Evolutionary conservation across 1,140 invertebrate genomes (phyloP).

Genomic region (Achroia grisella): DNA sequence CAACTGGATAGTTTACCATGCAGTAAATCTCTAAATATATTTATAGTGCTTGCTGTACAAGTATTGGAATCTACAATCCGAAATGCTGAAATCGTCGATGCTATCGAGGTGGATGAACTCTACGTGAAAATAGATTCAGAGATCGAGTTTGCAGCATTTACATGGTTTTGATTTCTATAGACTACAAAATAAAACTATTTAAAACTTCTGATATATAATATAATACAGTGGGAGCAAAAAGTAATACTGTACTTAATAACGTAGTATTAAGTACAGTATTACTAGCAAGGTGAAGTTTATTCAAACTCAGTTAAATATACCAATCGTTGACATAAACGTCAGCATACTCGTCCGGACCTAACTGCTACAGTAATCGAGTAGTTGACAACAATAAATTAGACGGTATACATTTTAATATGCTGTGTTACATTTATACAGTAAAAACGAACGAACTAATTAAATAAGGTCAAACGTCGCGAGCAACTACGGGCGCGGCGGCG

Average conservation of each 20-base stretch:
- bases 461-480: slow-evolving; percentile 67
- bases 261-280: no score
- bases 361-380: slow-evolving; percentile 16
- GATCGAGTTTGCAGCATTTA: slow-evolving; percentile 31
- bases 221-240: not conserved
- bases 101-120: slow-evolving; percentile 52
- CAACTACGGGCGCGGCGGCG: slow-evolving; percentile 33
- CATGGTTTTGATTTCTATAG: slow-evolving; percentile 11
- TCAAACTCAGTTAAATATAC: not conserved
- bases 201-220: no score
- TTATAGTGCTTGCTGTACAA: not conserved
- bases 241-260: no score
- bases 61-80: slow-evolving; percentile 15
- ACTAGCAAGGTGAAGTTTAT: no score
- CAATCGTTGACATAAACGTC: not conserved
- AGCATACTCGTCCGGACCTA: slow-evolving; percentile 4
- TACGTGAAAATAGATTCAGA: slow-evolving; percentile 50
- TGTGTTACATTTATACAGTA: slow-evolving; percentile 63
- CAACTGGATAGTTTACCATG: no score
- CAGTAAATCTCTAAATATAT: no score
- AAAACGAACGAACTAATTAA: slow-evolving; percentile 72
- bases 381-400: slow-evolving; percentile 61
- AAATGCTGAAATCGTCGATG: slow-evolving; percentile 36
- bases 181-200: not conserved
- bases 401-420: slow-evolving; percentile 63